Conservation (phyloP, 2,113 vertebrate species). For the Entomyzon cyanotis region DNA sequence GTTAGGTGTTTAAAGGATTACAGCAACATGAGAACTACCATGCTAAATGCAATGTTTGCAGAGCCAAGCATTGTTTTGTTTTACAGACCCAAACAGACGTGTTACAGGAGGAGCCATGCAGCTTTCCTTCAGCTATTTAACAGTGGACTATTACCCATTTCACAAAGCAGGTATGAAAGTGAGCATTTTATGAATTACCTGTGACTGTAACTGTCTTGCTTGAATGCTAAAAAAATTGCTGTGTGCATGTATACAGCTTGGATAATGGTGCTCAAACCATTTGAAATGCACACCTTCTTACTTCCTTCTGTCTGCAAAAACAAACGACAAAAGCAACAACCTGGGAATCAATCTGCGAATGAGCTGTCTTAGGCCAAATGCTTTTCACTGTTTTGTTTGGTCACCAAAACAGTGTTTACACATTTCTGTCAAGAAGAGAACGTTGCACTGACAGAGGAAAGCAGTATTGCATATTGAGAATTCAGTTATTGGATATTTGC, state of each 20-base stretch:
- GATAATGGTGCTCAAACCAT: background rate
- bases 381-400: background rate
- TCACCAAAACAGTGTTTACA: background rate
- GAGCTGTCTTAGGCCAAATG: background rate
- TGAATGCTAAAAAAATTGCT: background rate
- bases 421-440: background rate
- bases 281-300: background rate
- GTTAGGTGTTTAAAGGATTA: background rate
- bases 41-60: background rate
- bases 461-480: background rate
- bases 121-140: conserved; percentile 92
- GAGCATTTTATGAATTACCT: background rate
- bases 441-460: background rate
- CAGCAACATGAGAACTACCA: background rate
- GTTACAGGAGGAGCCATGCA: conserved; percentile 96
- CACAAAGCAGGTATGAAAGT: conserved; percentile 89
- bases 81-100: conserved; percentile 83
- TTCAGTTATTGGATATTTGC: background rate
- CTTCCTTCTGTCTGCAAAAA: background rate
- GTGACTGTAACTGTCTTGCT: background rate
- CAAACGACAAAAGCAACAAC: background rate
- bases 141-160: conserved; percentile 95
- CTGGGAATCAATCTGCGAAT: background rate
- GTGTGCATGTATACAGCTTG: background rate
- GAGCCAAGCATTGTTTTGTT: conserved; percentile 8